A percentile compares a stretch with the other conserved stretches of the same genome.
These are phyloP conservation scores for Philaethria dido DNA, from an alignment of 2,888 invertebrate genomes.

Conservation along the genomic window DNA sequence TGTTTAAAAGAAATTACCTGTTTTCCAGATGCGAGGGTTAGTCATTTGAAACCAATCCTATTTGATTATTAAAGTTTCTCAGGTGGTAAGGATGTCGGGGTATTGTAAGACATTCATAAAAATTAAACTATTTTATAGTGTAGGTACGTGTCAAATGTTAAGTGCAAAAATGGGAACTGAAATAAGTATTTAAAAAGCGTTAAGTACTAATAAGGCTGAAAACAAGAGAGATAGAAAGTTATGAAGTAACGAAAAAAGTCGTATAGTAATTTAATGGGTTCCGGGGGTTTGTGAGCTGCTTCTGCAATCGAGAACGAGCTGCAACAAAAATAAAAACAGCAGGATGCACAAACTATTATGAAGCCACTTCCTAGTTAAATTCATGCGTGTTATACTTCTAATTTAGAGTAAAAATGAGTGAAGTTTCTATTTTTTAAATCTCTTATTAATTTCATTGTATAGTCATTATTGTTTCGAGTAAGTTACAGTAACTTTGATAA, in stretches of 20 bases:
- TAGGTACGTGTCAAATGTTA: constrained; percentile 32
- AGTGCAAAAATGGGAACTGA: constrained; percentile 33
- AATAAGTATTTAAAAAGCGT: constrained; percentile 23
- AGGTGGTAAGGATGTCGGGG: constrained; percentile 23
- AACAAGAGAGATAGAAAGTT: constrained; percentile 26
- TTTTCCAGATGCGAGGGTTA: constrained; percentile 64
- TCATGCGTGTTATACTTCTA: constrained; percentile 42
- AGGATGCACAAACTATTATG: constrained; percentile 75
- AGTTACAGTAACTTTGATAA: not conserved
- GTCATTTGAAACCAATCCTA: constrained; percentile 48
- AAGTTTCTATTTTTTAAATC: not conserved
- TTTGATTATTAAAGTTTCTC: constrained; percentile 36
- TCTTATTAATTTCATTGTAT: not conserved
- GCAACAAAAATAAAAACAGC: constrained; percentile 80
- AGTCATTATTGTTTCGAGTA: not conserved
- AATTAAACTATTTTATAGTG: constrained; percentile 29
- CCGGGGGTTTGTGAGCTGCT: constrained; percentile 68
- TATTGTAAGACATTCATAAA: constrained; percentile 15
- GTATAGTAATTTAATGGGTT: constrained; percentile 63
- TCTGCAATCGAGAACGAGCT: constrained; percentile 72
- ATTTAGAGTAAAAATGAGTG: constrained; percentile 20
- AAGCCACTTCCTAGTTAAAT: constrained; percentile 56
- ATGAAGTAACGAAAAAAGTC: constrained; percentile 45
- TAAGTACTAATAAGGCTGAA: constrained; percentile 8
- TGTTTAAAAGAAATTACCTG: constrained; percentile 68